A percentile compares a stretch with the other conserved stretches of the same genome.
Conservation (phyloP, 2,113 vertebrate species). For the Brachyhypopomus gauderio region DNA sequence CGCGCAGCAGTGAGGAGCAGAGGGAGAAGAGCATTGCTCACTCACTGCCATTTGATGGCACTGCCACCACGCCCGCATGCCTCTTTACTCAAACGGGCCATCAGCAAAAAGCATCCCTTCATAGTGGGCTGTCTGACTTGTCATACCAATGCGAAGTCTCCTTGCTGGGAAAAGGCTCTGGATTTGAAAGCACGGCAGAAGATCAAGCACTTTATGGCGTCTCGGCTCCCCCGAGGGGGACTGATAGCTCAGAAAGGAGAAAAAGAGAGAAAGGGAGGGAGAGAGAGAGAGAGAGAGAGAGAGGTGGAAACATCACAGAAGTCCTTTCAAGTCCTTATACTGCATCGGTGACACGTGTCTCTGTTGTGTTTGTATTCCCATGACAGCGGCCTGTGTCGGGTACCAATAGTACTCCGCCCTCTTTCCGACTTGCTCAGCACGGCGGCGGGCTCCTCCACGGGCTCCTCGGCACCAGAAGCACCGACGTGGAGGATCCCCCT, state of each 20-base stretch:
- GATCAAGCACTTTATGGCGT: conserved; percentile 39
- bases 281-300: background rate
- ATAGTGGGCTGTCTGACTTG: conserved; percentile 29
- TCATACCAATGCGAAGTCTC: conserved; percentile 32
- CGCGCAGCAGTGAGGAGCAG: background rate
- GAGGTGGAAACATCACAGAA: background rate
- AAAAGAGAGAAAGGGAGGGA: conserved; percentile 4
- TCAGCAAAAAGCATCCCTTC: conserved; percentile 9
- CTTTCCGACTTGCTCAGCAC: conserved; percentile 27
- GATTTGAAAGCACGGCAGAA: conserved; percentile 41
- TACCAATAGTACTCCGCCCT: background rate
- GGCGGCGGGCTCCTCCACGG: background rate
- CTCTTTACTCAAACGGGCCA: conserved; percentile 4
- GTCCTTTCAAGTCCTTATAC: conserved; percentile 5
- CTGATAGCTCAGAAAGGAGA: conserved; percentile 16
- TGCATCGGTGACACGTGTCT: conserved; percentile 3
- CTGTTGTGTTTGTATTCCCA: conserved; percentile 7
- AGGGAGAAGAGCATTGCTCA: conserved; percentile 1
- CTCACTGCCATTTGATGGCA: background rate
- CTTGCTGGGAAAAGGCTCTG: background rate
- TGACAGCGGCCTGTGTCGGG: conserved; percentile 22
- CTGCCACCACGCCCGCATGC: background rate
- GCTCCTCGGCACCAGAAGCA: background rate
- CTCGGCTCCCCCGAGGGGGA: conserved; percentile 22
- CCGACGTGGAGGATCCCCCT: background rate